Percentiles rank a stretch among this genome's conserved stretches.
phyloP scores from a whole-genome alignment of 2,888 invertebrate species.

The Ernsta delagoae region DNA sequence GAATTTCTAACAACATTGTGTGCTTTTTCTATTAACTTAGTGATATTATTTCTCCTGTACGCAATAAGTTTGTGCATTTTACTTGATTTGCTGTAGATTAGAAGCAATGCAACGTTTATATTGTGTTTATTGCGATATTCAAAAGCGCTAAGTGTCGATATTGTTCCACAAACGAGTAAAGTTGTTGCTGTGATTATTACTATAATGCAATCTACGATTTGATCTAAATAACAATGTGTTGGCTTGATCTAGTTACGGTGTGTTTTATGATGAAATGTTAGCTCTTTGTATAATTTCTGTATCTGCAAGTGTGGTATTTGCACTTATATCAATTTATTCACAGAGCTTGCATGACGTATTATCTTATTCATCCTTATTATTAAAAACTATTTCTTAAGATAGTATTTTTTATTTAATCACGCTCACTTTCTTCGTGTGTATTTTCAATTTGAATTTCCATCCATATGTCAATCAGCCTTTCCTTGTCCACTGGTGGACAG shows the following conservation, averaged over 20 bases:
- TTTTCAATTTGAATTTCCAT: too few relatives aligned
- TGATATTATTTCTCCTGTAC: neutral
- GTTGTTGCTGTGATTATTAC: constrained; percentile 18
- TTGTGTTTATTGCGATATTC: constrained; percentile 23
- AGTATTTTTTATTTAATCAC: too few relatives aligned
- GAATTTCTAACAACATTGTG: neutral
- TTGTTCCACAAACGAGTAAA: constrained; percentile 21
- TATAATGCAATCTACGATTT: constrained; percentile 14
- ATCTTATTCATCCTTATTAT: too few relatives aligned
- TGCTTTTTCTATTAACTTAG: neutral
- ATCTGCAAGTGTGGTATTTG: neutral
- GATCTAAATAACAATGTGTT: constrained; percentile 23
- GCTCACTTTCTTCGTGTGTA: too few relatives aligned
- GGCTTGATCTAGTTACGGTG: neutral
- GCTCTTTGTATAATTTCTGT: neutral
- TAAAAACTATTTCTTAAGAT: too few relatives aligned
- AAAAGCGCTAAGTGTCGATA: constrained; percentile 27
- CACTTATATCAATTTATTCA: too few relatives aligned
- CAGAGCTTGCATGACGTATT: too few relatives aligned
- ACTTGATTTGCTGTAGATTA: constrained; percentile 2
- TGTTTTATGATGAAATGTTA: neutral
- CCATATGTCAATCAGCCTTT: too few relatives aligned
- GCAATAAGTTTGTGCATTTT: constrained; percentile 1
- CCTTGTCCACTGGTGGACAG: too few relatives aligned
- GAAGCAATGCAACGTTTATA: neutral